Evolutionary conservation across 2,113 vertebrate genomes (phyloP).

Genomic region (Labeo catla): DNA sequence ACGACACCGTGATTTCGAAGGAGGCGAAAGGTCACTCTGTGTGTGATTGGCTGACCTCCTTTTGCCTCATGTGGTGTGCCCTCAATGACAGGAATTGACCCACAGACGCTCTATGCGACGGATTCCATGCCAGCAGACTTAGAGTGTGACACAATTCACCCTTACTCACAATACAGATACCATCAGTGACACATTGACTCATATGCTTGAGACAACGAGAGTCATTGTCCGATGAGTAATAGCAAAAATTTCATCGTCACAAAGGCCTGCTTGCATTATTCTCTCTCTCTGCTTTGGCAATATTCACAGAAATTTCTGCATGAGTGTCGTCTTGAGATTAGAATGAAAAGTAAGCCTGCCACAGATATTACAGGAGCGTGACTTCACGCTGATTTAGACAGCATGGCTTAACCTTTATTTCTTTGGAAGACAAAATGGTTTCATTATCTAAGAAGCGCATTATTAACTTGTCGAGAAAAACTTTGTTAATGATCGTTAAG

Average conservation of each 20-base stretch:
- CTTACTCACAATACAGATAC: slow-evolving; percentile 37
- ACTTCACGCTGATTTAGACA: slow-evolving; percentile 33
- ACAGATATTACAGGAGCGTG: not conserved
- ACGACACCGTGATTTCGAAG: slow-evolving; percentile 29
- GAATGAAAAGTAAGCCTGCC: slow-evolving; percentile 35
- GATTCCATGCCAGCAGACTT: slow-evolving; percentile 36
- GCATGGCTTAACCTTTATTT: not conserved
- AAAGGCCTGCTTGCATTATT: slow-evolving; percentile 14
- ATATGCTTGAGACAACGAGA: slow-evolving; percentile 41
- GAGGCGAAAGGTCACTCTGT: slow-evolving; percentile 41
- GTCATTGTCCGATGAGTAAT: slow-evolving; percentile 50
- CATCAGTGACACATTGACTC: slow-evolving; percentile 47
- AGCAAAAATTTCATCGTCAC: slow-evolving; percentile 23
- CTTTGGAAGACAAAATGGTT: slow-evolving; percentile 10
- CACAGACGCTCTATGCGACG: slow-evolving; percentile 21
- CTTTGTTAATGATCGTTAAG: slow-evolving; percentile 2
- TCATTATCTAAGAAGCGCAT: slow-evolving; percentile 18
- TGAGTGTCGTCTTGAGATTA: slow-evolving; percentile 10
- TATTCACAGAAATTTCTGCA: slow-evolving; percentile 14
- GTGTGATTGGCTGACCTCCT: slow-evolving; percentile 29
- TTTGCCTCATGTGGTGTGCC: not conserved
- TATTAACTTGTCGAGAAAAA: not conserved
- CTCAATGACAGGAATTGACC: slow-evolving; percentile 24
- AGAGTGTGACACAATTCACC: slow-evolving; percentile 34
- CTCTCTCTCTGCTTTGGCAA: slow-evolving; percentile 3